A percentile compares a stretch with the other conserved stretches of the same genome.
These are phyloP conservation scores for Acleris cristana DNA, from an alignment of 2,888 invertebrate species.

Conservation along the genomic window DNA sequence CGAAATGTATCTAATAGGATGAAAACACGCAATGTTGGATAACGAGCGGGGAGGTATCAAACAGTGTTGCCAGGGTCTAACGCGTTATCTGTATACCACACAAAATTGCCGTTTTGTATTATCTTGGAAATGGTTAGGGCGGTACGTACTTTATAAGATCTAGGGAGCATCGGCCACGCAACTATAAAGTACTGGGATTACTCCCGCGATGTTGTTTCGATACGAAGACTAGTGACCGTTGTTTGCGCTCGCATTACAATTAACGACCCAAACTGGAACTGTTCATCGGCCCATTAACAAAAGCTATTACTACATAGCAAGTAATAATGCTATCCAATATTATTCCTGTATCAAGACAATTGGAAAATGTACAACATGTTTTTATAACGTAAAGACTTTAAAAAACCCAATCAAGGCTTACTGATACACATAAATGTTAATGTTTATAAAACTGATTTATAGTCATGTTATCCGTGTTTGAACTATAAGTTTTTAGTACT, in stretches of 20 bases:
- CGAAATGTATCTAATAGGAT: conserved; percentile 44
- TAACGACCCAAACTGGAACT: not conserved
- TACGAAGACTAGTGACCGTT: not conserved
- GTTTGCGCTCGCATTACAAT: not conserved
- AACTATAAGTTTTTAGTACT: no score
- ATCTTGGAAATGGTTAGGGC: conserved; percentile 48
- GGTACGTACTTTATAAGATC: conserved; percentile 36
- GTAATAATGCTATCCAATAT: no score
- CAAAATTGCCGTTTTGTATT: conserved; percentile 47
- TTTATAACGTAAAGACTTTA: no score
- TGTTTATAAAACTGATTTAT: no score
- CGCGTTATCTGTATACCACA: conserved; percentile 37
- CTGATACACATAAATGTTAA: no score
- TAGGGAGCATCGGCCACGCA: conserved; percentile 2
- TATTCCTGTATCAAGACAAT: no score
- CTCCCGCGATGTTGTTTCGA: not conserved
- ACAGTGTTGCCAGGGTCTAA: conserved; percentile 39
- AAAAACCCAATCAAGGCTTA: no score
- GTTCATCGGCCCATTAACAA: no score
- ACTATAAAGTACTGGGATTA: conserved; percentile 8
- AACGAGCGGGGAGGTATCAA: conserved; percentile 45
- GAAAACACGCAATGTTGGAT: conserved; percentile 49
- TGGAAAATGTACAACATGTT: no score
- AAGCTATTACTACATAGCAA: no score
- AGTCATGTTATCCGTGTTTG: no score